Evolutionary conservation across 2,888 invertebrate genomes (phyloP).

Genomic region (Ceraclea dissimilis): DNA sequence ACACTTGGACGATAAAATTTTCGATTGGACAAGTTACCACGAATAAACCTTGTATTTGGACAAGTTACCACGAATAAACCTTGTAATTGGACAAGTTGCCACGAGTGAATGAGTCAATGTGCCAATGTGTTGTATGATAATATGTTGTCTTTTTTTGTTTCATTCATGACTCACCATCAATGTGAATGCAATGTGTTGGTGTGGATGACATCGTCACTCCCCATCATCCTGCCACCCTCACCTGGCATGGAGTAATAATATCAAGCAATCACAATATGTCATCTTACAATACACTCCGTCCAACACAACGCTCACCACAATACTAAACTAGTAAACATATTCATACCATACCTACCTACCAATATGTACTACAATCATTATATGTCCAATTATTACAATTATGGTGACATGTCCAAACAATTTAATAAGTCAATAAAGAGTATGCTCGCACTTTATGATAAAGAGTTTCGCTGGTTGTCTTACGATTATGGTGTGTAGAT

Average conservation of each 20-base stretch:
- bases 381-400: background rate
- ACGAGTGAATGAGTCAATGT: too few species aligned
- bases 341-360: too few species aligned
- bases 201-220: background rate
- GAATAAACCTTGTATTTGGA: too few species aligned
- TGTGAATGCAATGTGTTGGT: background rate
- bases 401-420: background rate
- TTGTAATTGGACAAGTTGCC: too few species aligned
- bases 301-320: background rate
- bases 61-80: too few species aligned
- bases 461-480: background rate
- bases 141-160: background rate
- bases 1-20: too few species aligned
- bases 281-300: background rate
- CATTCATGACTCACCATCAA: background rate
- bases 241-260: slow-evolving; percentile 1
- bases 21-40: too few species aligned
- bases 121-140: background rate
- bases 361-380: background rate
- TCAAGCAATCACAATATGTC: background rate
- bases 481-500: too few species aligned
- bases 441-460: background rate
- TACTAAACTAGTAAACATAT: too few species aligned
- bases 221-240: background rate
- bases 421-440: background rate